Percentiles rank a stretch among this genome's conserved stretches.
phyloP scores from a whole-genome alignment of 2,113 vertebrate species.

The Podarcis raffonei region DNA sequence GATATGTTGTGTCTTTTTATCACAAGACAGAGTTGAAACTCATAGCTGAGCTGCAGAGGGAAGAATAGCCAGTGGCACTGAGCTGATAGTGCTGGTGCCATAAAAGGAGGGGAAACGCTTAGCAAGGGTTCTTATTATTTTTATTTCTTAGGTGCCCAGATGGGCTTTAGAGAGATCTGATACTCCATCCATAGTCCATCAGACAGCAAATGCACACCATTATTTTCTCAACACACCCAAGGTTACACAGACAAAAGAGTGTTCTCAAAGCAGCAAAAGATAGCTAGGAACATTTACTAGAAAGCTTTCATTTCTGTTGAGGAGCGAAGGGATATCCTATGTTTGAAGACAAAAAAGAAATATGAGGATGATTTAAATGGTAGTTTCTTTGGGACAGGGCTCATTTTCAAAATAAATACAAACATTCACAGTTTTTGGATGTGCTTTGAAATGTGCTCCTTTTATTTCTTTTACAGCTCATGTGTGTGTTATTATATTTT shows the following conservation, averaged over 20 bases:
- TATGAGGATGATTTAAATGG: background rate
- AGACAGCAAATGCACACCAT: background rate
- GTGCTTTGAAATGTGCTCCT: background rate
- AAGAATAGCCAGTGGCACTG: constrained; percentile 14
- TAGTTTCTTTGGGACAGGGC: background rate
- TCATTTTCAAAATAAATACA: constrained; percentile 19
- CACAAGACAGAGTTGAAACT: background rate
- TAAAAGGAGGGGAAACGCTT: background rate
- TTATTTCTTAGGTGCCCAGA: constrained; percentile 28
- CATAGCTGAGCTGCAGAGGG: background rate
- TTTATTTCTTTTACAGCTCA: too few relatives aligned
- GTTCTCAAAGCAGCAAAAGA: background rate
- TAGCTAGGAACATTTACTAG: background rate
- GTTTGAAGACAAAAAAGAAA: background rate
- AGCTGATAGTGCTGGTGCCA: background rate
- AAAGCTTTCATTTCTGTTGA: background rate
- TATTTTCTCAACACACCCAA: background rate
- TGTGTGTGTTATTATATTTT: too few relatives aligned
- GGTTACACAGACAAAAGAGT: background rate
- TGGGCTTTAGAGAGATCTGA: constrained; percentile 11
- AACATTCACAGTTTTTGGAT: background rate
- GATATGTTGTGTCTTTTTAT: background rate
- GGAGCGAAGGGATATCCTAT: background rate
- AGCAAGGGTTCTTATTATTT: constrained; percentile 23
- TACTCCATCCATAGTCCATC: background rate